phyloP scores from a whole-genome alignment of 1,140 invertebrate species.

The Ceratitis capitata region DNA sequence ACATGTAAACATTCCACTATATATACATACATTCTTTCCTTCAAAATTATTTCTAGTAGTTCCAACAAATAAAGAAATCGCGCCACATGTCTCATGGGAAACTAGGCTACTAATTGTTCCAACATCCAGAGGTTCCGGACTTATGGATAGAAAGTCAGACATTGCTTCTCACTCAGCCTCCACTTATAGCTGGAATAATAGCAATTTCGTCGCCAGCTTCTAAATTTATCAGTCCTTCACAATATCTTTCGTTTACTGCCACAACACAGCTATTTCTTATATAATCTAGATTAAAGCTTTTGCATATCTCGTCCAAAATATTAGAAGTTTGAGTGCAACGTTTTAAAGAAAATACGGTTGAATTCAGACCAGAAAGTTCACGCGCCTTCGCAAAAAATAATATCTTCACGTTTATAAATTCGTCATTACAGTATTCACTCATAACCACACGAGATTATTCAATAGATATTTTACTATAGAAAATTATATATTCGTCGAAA shows the following conservation, averaged over 20 bases:
- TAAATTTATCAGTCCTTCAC: conserved; percentile 67
- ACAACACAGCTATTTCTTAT: conserved; percentile 79
- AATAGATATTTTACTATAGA: too few species aligned
- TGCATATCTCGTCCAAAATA: conserved; percentile 71
- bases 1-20: conserved; percentile 34
- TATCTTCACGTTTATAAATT: conserved; percentile 70
- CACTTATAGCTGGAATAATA: conserved; percentile 88
- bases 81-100: conserved; percentile 81
- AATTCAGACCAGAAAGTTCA: conserved; percentile 76
- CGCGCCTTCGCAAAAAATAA: conserved; percentile 89
- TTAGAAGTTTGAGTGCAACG: conserved; percentile 67
- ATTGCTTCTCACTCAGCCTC: conserved; percentile 72
- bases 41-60: conserved; percentile 92
- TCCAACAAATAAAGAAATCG: conserved; percentile 89
- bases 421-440: too few species aligned
- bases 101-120: conserved; percentile 75
- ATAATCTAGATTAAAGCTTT: conserved; percentile 72
- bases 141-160: conserved; percentile 77
- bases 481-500: too few species aligned
- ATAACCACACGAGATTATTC: too few species aligned
- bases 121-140: conserved; percentile 75
- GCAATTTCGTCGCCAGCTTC: conserved; percentile 79
- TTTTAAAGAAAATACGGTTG: conserved; percentile 68
- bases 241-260: conserved; percentile 83
- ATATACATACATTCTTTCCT: conserved; percentile 72